These are phyloP conservation scores for Dallia pectoralis DNA, from an alignment of 2,797 vertebrate genomes.

Conservation along the genomic window DNA sequence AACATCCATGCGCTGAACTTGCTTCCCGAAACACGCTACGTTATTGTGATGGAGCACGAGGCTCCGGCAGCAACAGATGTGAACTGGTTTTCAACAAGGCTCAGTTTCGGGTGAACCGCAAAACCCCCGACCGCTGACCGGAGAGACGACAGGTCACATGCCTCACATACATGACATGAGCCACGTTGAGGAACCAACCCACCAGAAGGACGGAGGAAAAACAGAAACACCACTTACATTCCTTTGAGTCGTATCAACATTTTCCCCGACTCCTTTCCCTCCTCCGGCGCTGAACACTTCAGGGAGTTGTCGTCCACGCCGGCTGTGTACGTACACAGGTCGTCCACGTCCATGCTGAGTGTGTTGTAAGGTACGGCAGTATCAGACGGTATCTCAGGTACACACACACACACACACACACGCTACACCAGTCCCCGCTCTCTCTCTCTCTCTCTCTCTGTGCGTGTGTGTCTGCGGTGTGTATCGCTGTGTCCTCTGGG, in stretches of 20 bases:
- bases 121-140: neutral
- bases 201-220: neutral
- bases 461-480: neutral
- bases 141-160: neutral
- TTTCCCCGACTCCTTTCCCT: constrained; percentile 83
- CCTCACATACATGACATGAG: neutral
- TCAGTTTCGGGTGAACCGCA: neutral
- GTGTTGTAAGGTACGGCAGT: constrained; percentile 25
- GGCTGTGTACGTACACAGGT: constrained; percentile 71
- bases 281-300: constrained; percentile 79
- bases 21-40: neutral
- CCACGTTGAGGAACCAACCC: neutral
- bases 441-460: no score
- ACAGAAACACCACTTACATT: constrained; percentile 74
- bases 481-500: constrained; percentile 59
- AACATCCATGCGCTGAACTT: neutral
- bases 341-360: constrained; percentile 58
- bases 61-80: neutral
- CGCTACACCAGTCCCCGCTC: neutral
- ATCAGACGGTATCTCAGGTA: constrained; percentile 24
- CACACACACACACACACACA: no score
- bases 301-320: constrained; percentile 76
- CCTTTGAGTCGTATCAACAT: constrained; percentile 88
- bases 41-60: neutral
- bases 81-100: neutral